Conservation (phyloP, 2,888 invertebrate species). For the Athrips mouffetella region DNA sequence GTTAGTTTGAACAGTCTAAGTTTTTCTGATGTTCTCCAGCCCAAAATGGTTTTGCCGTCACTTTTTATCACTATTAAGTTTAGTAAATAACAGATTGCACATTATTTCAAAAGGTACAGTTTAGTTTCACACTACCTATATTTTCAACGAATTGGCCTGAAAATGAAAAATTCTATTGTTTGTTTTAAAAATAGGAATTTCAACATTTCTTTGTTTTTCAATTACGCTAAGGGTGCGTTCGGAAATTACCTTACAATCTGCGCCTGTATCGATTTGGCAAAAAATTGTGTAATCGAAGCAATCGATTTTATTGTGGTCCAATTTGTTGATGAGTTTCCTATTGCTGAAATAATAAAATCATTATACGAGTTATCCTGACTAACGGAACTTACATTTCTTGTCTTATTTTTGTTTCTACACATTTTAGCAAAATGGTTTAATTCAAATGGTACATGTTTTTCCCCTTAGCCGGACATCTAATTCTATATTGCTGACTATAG, state of each 20-base stretch:
- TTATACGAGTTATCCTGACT: not conserved
- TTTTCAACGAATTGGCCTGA: not conserved
- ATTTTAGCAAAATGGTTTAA: not conserved
- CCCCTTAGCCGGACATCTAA: not conserved
- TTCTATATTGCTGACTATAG: not conserved
- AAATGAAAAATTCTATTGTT: not conserved
- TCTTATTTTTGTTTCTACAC: not conserved
- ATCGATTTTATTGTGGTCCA: not conserved
- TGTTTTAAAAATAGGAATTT: not conserved
- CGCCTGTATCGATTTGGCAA: not conserved
- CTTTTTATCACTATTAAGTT: too few relatives aligned
- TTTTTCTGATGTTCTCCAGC: slow-evolving; percentile 10
- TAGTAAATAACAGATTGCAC: too few relatives aligned
- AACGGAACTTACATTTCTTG: not conserved
- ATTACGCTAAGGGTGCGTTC: not conserved
- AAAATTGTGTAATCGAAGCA: not conserved
- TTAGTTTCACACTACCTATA: too few relatives aligned
- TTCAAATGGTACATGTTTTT: not conserved
- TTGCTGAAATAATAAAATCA: not conserved
- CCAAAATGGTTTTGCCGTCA: slow-evolving; percentile 11
- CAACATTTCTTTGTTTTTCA: not conserved
- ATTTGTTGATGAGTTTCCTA: not conserved
- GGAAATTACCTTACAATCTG: not conserved
- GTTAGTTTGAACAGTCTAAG: not conserved
- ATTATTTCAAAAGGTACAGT: too few relatives aligned